Conservation (phyloP, 1,140 invertebrate genomes). For the Cydia amplana region DNA sequence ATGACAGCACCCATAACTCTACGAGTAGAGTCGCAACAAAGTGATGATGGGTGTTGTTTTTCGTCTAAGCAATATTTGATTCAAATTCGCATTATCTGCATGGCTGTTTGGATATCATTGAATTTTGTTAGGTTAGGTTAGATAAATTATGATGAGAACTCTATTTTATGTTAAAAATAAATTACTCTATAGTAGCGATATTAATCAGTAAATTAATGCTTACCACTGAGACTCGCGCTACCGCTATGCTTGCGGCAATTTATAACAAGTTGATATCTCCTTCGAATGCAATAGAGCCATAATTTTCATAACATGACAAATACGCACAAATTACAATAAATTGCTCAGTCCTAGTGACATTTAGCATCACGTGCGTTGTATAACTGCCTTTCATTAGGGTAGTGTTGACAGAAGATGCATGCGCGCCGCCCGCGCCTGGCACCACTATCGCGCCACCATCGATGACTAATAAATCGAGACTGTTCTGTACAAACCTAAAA, state of each 20-base stretch:
- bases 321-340: constrained; percentile 76
- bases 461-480: constrained; percentile 76
- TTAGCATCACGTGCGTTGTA: constrained; percentile 73
- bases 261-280: constrained; percentile 34
- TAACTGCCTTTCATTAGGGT: constrained; percentile 75
- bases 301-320: constrained; percentile 74
- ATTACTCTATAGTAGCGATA: not conserved
- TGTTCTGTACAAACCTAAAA: constrained; percentile 40
- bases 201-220: not conserved
- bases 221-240: not conserved
- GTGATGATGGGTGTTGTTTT: constrained; percentile 2
- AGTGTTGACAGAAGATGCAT: constrained; percentile 74
- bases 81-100: constrained; percentile 12
- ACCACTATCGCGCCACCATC: constrained; percentile 76
- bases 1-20: constrained; percentile 24
- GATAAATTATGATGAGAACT: not conserved
- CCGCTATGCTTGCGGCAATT: constrained; percentile 32
- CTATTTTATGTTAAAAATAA: too few relatives aligned
- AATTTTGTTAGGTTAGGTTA: not conserved
- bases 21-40: not conserved
- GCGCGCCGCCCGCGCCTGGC: constrained; percentile 74
- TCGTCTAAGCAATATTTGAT: not conserved
- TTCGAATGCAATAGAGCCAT: constrained; percentile 51
- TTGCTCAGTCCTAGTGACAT: constrained; percentile 69
- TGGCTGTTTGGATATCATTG: not conserved